Percentiles rank a stretch among this genome's conserved stretches.
Conservation (phyloP, 2,113 vertebrate species). For the Sylvietta virens region DNA sequence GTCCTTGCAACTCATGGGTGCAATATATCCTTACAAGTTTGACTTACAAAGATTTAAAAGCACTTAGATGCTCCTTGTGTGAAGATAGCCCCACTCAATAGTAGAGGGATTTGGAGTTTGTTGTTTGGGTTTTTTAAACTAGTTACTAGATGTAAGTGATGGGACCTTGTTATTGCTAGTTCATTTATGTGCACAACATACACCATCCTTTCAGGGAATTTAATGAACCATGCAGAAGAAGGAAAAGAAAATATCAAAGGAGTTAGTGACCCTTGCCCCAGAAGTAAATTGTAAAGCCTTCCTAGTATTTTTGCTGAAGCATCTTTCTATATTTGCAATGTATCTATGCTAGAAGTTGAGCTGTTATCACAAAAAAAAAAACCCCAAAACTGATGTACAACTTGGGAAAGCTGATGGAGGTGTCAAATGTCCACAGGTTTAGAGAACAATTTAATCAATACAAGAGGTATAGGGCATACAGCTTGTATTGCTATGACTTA, state of each 20-base stretch:
- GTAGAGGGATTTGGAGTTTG: neutral
- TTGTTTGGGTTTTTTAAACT: neutral
- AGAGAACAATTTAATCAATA: conserved; percentile 27
- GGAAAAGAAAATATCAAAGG: conserved; percentile 54
- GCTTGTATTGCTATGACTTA: neutral
- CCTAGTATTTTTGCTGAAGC: neutral
- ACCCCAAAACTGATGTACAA: neutral
- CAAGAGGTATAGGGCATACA: neutral
- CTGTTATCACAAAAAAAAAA: neutral
- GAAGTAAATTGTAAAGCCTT: conserved; percentile 51
- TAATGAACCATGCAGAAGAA: conserved; percentile 50
- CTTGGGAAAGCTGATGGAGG: conserved; percentile 15
- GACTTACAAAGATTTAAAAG: neutral
- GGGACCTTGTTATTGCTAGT: neutral
- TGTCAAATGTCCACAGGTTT: conserved; percentile 20
- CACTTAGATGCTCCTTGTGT: neutral
- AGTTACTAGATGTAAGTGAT: conserved; percentile 17
- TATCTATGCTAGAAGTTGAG: neutral
- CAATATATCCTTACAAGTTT: neutral
- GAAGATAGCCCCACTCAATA: neutral
- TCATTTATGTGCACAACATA: conserved; percentile 42
- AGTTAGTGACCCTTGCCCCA: conserved; percentile 28
- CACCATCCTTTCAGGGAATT: conserved; percentile 13
- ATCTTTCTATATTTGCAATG: neutral
- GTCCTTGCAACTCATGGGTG: neutral